Percentiles rank a stretch among this genome's conserved stretches.
These are phyloP conservation scores for Sinohyriopsis cumingii DNA, from an alignment of 2,888 invertebrate genomes.

Conservation along the genomic window DNA sequence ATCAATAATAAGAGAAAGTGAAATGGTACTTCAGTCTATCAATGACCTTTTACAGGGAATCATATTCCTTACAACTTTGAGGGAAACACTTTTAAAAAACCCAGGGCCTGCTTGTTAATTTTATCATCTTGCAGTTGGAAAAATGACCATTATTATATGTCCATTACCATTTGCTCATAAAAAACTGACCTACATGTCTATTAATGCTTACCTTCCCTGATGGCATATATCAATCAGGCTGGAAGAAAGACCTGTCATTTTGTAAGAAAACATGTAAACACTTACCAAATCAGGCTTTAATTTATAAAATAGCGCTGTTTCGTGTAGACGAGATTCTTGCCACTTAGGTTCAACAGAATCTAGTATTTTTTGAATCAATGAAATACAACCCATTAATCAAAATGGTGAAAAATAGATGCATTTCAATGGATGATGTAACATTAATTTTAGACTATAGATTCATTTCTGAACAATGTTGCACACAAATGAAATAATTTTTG, in stretches of 20 bases:
- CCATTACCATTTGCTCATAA: too few species aligned
- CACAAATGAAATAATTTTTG: background rate
- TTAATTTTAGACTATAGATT: background rate
- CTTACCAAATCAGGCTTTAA: conserved; percentile 54
- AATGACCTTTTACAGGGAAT: too few species aligned
- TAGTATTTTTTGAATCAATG: conserved; percentile 65
- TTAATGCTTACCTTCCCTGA: too few species aligned
- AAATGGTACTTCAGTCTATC: too few species aligned
- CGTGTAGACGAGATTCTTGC: conserved; percentile 58
- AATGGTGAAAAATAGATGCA: conserved; percentile 25
- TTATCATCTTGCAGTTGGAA: too few species aligned
- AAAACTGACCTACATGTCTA: too few species aligned
- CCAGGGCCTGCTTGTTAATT: too few species aligned
- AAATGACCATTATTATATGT: too few species aligned
- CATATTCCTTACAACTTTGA: too few species aligned
- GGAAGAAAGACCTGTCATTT: background rate
- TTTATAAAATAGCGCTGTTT: conserved; percentile 47
- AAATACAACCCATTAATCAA: conserved; percentile 65
- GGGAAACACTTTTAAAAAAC: too few species aligned
- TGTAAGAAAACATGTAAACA: conserved; percentile 41
- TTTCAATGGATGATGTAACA: background rate
- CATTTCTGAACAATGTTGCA: conserved; percentile 1
- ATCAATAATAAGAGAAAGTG: too few species aligned
- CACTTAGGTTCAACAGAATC: conserved; percentile 61
- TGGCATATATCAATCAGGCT: too few species aligned